phyloP scores from a whole-genome alignment of 2,797 vertebrate genomes.

The Chaetodon trifasciatus region DNA sequence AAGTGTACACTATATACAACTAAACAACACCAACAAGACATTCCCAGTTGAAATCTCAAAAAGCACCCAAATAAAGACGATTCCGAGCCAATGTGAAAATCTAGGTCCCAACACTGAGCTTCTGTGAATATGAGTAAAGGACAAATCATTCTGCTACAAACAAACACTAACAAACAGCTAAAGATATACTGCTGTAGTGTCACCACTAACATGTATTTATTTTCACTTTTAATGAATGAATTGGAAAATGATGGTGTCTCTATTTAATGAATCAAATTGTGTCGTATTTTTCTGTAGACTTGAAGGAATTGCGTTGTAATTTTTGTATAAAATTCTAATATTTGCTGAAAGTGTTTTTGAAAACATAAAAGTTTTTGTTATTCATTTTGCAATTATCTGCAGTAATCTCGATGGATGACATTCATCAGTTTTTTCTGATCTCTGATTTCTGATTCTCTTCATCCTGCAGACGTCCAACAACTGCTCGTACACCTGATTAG shows the following conservation, averaged over 20 bases:
- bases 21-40: not conserved
- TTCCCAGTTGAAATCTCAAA: not conserved
- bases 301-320: too few species aligned
- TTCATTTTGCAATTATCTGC: not conserved
- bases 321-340: too few species aligned
- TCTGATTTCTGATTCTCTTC: too few species aligned
- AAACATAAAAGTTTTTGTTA: not conserved
- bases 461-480: not conserved
- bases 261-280: not conserved
- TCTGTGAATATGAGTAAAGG: constrained; percentile 4
- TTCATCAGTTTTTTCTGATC: too few species aligned
- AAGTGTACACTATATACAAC: not conserved
- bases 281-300: too few species aligned
- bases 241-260: not conserved
- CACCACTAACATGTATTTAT: not conserved
- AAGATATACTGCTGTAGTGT: not conserved
- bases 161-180: not conserved
- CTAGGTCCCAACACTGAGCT: too few species aligned
- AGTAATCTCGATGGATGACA: not conserved
- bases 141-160: not conserved
- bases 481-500: not conserved
- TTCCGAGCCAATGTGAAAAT: not conserved
- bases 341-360: not conserved
- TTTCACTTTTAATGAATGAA: not conserved
- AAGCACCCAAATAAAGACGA: not conserved